A percentile compares a stretch with the other conserved stretches of the same genome.
phyloP scores from a whole-genome alignment of 2,888 invertebrate genomes.

The Maniola hyperantus region DNA sequence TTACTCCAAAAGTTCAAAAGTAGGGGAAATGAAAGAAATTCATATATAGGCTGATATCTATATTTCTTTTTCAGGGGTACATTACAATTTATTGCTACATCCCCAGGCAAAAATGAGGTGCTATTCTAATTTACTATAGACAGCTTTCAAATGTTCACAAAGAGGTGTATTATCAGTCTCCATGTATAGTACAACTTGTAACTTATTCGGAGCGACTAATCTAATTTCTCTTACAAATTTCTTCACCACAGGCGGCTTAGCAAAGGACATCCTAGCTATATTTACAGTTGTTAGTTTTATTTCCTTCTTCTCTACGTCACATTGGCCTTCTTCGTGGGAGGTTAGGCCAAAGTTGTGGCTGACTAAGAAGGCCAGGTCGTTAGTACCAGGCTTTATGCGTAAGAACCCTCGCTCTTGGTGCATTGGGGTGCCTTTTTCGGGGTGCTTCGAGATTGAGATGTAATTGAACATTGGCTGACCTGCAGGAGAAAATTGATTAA shows the following conservation, averaged over 20 bases:
- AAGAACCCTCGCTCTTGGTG: slow-evolving; percentile 85
- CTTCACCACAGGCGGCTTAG: slow-evolving; percentile 78
- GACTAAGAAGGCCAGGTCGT: slow-evolving; percentile 77
- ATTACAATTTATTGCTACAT: no score
- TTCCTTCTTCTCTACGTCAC: slow-evolving; percentile 69
- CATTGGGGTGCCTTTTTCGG: slow-evolving; percentile 80
- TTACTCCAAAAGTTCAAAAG: no score
- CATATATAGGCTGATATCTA: no score
- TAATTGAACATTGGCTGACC: slow-evolving; percentile 85
- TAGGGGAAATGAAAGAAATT: no score
- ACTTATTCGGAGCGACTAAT: slow-evolving; percentile 52
- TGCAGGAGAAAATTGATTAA: slow-evolving; percentile 36
- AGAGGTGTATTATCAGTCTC: slow-evolving; percentile 79
- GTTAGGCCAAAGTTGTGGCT: slow-evolving; percentile 85
- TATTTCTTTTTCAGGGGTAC: no score
- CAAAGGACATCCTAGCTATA: slow-evolving; percentile 76
- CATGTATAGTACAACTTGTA: slow-evolving; percentile 79
- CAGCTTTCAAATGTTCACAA: slow-evolving; percentile 79
- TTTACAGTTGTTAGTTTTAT: slow-evolving; percentile 71
- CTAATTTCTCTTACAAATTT: slow-evolving; percentile 69
- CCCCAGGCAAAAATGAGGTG: neutral
- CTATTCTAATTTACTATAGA: slow-evolving; percentile 56
- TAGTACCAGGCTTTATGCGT: slow-evolving; percentile 80
- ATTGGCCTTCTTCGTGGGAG: slow-evolving; percentile 82
- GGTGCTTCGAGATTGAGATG: slow-evolving; percentile 75